Conservation (phyloP, 53 echinoderm and acorn worm species). For the Holothuria scabra region DNA sequence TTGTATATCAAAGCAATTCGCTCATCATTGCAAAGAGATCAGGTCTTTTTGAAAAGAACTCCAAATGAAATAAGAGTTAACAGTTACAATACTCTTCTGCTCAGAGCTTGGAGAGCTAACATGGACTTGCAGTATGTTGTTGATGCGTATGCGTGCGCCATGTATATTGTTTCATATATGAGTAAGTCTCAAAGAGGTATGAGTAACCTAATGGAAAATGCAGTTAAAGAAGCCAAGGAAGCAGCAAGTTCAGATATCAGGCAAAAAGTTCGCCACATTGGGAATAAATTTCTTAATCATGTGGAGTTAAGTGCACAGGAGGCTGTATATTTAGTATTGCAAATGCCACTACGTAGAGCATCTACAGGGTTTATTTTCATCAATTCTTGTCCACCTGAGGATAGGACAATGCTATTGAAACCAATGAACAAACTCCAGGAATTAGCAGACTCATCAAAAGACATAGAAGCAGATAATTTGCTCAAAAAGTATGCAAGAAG, state of each 20-base stretch:
- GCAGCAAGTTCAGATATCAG: background rate
- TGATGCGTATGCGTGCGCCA: conserved; percentile 33
- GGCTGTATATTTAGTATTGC: conserved; percentile 9
- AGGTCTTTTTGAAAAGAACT: conserved; percentile 3
- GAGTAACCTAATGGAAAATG: conserved; percentile 24
- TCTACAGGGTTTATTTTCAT: conserved; percentile 20
- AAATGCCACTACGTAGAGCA: conserved; percentile 16
- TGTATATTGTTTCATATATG: too few species aligned
- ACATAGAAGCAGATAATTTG: background rate
- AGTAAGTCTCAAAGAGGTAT: conserved; percentile 45
- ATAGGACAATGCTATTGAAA: conserved; percentile 30
- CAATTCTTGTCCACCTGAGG: conserved; percentile 10
- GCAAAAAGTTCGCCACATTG: background rate
- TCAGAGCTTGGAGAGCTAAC: conserved; percentile 7
- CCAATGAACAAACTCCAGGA: conserved; percentile 2
- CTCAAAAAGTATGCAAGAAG: conserved; percentile 12
- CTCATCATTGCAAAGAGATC: background rate
- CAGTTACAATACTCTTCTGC: conserved; percentile 7
- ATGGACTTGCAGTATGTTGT: conserved; percentile 21
- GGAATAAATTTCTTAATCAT: conserved; percentile 22
- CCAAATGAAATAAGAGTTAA: conserved; percentile 30
- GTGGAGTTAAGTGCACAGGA: conserved; percentile 41
- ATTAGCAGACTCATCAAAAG: background rate
- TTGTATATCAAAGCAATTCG: conserved; percentile 31
- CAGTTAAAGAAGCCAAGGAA: conserved; percentile 18